Evolutionary conservation across 2,797 vertebrate species (phyloP), one percentile per base, ranked within the genome.

Genomic region (Anguilla anguilla): DNA sequence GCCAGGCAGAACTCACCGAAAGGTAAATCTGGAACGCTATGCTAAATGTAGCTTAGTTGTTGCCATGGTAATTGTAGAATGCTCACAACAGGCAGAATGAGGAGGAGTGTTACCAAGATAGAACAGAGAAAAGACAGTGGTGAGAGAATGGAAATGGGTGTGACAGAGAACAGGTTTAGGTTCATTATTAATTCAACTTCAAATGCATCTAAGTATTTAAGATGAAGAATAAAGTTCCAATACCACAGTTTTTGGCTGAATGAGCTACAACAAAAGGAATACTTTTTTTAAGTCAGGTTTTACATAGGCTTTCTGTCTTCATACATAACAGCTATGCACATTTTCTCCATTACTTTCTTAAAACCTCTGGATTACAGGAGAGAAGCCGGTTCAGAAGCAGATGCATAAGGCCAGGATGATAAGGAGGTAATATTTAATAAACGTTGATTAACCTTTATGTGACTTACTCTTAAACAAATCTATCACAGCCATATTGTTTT

Each of bases 31-130:
- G 31, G 61, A 84, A 35, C 31, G 87, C 61, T 67, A 84, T 64
- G 57, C 51, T 84, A 53, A 87, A 57, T 83, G 81, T 72, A 55
- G 82, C 82, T 35, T 19, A 4, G 86, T 69, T 87, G 87, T 87
- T 84, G 69, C 87, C 64, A 87, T 87, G 83, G 87, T n/a, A 87
- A 87, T 79, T 83, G 59, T 17, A 51, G 61, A 87, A 84, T 53
- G 19, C 82, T 87, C 82, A 43, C 81, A 43, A n/a, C 83, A 35
- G 86, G 51, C 55, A 72, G 69, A 74, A 39, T 17, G 72, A 77
- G 72, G 13, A 39, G 72, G 72, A 39, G 72, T 72, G 35, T 15
- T 17, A 64, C 49, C 84, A 49, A 84, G 72, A 57, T 1, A 84
- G 82, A 84, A 46, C 22, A 84, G 3, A 53, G 39, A 49, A 46